Conservation (phyloP, 1,140 invertebrate species). For the Apis mellifera region Amel_HAv3.1 CM009938.2:4495001-4495500, state of each 20-base stretch:
- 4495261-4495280: too few relatives aligned
- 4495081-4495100: conserved; percentile 40
- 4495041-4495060: conserved; percentile 45
- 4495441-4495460: conserved; percentile 35
- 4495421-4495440: conserved; percentile 51
- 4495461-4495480: conserved; percentile 28
- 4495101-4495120: conserved; percentile 39
- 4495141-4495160: conserved; percentile 14
- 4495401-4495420: conserved; percentile 45
- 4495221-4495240: too few relatives aligned
- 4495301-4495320: too few relatives aligned
- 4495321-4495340: too few relatives aligned
- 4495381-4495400: conserved; percentile 52
- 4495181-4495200: conserved; percentile 42
- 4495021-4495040: conserved; percentile 19
- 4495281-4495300: too few relatives aligned
- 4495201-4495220: conserved; percentile 23
- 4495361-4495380: too few relatives aligned
- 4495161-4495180: conserved; percentile 48
- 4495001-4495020: conserved; percentile 42
- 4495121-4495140: conserved; percentile 15
- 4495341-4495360: too few relatives aligned
- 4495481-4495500: conserved; percentile 60
- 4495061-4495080: conserved; percentile 42
- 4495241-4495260: too few relatives aligned